Conservation (phyloP, 2,797 vertebrate genomes). For the Cossypha polioptera region DNA sequence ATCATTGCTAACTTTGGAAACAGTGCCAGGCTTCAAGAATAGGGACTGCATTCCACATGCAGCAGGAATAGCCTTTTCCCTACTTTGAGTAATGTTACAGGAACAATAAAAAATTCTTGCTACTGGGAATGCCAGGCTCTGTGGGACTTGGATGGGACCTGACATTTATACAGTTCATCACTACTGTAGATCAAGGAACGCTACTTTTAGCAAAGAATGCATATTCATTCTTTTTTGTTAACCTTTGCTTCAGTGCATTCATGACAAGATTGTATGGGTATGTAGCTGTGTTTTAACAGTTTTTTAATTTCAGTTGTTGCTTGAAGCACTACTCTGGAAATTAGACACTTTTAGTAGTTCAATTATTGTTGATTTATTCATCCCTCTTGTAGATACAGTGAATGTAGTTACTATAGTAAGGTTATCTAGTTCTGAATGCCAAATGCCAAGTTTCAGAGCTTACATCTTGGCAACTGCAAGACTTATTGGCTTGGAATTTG, state of each 20-base stretch:
- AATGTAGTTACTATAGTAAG: conserved; percentile 50
- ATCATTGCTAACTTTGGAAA: background rate
- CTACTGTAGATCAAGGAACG: background rate
- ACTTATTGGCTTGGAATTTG: conserved; percentile 50
- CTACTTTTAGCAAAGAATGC: conserved; percentile 10
- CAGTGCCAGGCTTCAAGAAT: background rate
- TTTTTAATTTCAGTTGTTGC: conserved; percentile 72
- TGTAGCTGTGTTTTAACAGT: conserved; percentile 63
- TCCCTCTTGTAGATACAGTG: conserved; percentile 57
- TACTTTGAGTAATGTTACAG: conserved; percentile 16
- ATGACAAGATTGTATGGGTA: conserved; percentile 60
- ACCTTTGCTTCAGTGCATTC: conserved; percentile 70
- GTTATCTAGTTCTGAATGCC: conserved; percentile 61
- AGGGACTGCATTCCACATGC: background rate
- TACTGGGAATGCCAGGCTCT: background rate
- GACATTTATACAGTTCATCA: conserved; percentile 31
- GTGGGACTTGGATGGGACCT: conserved; percentile 9
- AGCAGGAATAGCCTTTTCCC: background rate
- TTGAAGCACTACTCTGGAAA: conserved; percentile 68
- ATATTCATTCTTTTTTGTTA: conserved; percentile 59
- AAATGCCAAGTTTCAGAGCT: conserved; percentile 39
- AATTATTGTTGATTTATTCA: conserved; percentile 72
- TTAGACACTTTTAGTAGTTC: conserved; percentile 72
- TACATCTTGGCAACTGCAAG: conserved; percentile 53
- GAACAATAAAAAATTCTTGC: conserved; percentile 6